Evolutionary conservation across 2,888 invertebrate genomes (phyloP), one percentile per base, ranked within the genome.

Genomic region (Heliconius hortense): DNA sequence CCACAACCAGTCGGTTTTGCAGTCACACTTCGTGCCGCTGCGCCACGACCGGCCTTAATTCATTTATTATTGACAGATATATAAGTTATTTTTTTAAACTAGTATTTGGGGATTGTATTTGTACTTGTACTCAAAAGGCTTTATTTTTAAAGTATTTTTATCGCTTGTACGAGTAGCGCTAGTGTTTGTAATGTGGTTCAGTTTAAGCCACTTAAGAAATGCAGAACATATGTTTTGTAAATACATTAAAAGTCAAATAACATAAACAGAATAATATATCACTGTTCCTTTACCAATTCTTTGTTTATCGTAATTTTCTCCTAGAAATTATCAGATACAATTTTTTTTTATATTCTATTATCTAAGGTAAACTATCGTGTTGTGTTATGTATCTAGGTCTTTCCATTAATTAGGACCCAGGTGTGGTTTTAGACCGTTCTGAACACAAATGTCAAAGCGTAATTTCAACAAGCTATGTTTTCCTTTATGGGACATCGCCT

Each of bases 351-450:
- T 66, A 39, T 24, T 66, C 66, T 39, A 66, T 66, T 66, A 66
- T 24, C 66, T 5, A 66, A 39, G 39, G 66, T 66, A 66, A 24
- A 39, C 66, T 66, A 66, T 66, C 66, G 24, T 66, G 66, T 66
- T 39, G 39, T 43, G 66, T 66, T 66, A 66, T 66, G 18, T 66
- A 15, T 69, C 72, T 53, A 71, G 62, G 77, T 78, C 64, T 70
- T 48, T 70, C 66, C 66, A 60, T 75, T 77, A 82, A 81, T 81
- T 78, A 78, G 82, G 77, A 76, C 84, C 76, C 82, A 83, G 82
- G 81, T 83, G 83, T 80, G 79, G 77, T 80, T 79, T 66, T 71
- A 78, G 74, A 74, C 74, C 56, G 66, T 64, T 39, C 66, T 26
- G 71, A 59, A 78, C 77, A 77, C 71, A 72, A 78, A 74, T 75